A percentile compares a stretch with the other conserved stretches of the same genome.
phyloP scores from a whole-genome alignment of 2,113 vertebrate genomes.

The Bos indicus region DNA sequence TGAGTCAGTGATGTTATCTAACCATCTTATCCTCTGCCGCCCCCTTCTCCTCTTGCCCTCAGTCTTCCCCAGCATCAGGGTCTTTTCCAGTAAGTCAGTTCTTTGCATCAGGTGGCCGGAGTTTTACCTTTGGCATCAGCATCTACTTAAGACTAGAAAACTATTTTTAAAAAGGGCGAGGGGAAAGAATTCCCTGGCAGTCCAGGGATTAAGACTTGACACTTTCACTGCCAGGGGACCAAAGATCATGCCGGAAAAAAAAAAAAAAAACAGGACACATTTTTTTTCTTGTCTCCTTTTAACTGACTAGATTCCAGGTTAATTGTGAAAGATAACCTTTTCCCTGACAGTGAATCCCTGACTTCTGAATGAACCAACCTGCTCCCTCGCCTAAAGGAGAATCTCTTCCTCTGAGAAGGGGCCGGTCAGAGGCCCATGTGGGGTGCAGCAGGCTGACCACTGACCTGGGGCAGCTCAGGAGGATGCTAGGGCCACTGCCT shows the following conservation, averaged over 20 bases:
- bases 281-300: not conserved
- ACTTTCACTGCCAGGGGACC: not conserved
- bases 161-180: not conserved
- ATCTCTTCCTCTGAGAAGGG: not conserved
- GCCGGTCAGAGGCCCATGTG: fast-evolving
- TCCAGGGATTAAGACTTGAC: not conserved
- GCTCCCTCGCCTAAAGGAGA: not conserved
- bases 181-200: not conserved
- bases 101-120: not conserved
- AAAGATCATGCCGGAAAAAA: not conserved
- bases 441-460: not conserved
- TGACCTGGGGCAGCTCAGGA: not conserved
- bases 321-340: not conserved
- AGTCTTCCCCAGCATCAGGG: not conserved
- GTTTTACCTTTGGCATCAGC: not conserved
- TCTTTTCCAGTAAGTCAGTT: not conserved
- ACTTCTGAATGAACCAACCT: not conserved
- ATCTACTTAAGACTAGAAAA: not conserved
- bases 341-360: not conserved
- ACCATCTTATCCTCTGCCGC: not conserved
- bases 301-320: not conserved
- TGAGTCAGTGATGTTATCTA: not conserved
- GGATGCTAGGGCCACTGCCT: not conserved
- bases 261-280: not conserved
- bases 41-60: not conserved